Conservation (phyloP, 1,140 invertebrate species). For the Bombus breviceps region DNA sequence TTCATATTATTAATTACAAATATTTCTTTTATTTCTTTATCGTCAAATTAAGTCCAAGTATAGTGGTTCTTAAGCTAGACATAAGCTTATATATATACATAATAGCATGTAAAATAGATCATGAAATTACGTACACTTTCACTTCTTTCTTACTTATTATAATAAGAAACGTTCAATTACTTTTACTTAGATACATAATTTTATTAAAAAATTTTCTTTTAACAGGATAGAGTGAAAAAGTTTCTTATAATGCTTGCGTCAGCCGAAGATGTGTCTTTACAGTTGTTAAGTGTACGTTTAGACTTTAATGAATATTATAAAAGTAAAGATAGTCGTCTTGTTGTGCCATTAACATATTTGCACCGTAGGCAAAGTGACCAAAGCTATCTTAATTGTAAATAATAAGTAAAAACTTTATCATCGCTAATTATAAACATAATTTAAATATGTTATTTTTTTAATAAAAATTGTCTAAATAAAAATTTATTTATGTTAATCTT, state of each 20-base stretch:
- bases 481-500: neutral
- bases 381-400: conserved; percentile 75
- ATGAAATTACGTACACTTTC: neutral
- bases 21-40: conserved; percentile 76
- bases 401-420: conserved; percentile 45
- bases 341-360: conserved; percentile 89
- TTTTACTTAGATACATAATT: neutral
- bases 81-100: neutral
- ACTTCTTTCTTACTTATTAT: neutral
- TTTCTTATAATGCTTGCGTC: conserved; percentile 91
- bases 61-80: neutral
- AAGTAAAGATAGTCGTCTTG: conserved; percentile 88
- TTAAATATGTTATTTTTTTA: conserved; percentile 14
- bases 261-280: conserved; percentile 90
- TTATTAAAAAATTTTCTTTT: conserved; percentile 56
- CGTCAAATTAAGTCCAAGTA: conserved; percentile 68
- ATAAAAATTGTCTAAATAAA: conserved; percentile 12
- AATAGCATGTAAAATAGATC: neutral
- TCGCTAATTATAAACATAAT: neutral
- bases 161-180: neutral
- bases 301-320: conserved; percentile 97
- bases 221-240: conserved; percentile 89
- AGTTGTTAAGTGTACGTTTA: conserved; percentile 93
- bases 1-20: conserved; percentile 69
- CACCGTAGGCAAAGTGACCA: conserved; percentile 86